phyloP scores from a whole-genome alignment of 1,140 invertebrate genomes.

The Glossosoma conforme region DNA sequence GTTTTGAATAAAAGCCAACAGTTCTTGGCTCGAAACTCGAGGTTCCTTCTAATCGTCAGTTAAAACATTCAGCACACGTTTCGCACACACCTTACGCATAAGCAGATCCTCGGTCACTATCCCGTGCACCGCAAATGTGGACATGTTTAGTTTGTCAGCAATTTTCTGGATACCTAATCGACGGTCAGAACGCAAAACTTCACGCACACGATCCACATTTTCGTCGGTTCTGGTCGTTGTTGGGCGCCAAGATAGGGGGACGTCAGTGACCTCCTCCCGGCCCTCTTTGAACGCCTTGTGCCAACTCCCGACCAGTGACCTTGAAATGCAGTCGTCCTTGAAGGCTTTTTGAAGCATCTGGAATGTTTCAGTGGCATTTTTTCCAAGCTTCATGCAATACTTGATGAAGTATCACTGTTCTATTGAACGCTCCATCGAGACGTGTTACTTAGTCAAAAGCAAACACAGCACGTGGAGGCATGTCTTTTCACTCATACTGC shows the following conservation, averaged over 20 bases:
- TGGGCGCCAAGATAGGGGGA: constrained; percentile 30
- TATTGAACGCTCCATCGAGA: no score
- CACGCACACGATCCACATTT: constrained; percentile 27
- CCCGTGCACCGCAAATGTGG: background rate
- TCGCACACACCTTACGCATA: background rate
- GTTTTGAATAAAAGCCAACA: no score
- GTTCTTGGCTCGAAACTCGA: no score
- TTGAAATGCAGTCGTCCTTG: constrained; percentile 10
- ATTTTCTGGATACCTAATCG: no score
- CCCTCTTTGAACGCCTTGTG: constrained; percentile 27
- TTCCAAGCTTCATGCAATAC: no score
- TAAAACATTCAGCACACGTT: background rate
- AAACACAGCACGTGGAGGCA: no score
- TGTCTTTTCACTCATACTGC: no score
- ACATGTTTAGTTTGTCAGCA: constrained; percentile 4
- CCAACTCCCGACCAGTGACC: constrained; percentile 28
- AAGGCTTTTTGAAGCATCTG: constrained; percentile 23
- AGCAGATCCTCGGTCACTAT: background rate
- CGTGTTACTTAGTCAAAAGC: no score
- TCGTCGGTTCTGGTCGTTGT: constrained; percentile 30
- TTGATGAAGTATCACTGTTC: no score
- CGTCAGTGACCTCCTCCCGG: constrained; percentile 31
- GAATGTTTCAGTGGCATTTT: no score
- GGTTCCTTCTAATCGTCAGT: background rate
- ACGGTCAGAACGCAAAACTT: constrained; percentile 30